Conservation (phyloP, 2,888 invertebrate genomes). For the Hecatera dysodea region DNA sequence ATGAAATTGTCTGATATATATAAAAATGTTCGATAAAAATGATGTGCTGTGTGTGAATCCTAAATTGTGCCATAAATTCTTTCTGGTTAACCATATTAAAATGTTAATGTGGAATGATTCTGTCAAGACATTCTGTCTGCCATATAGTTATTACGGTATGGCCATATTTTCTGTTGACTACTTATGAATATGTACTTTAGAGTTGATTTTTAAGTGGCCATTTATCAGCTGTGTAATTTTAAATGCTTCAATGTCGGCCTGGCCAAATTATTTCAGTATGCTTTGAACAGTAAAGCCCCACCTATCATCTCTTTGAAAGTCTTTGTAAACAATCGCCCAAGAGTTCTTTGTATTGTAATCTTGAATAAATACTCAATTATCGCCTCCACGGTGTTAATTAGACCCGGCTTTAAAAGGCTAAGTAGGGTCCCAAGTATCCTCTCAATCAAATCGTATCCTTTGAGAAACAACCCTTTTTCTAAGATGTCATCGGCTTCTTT, state of each 20-base stretch:
- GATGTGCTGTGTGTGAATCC: slow-evolving; percentile 42
- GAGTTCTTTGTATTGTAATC: slow-evolving; percentile 57
- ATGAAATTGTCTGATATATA: slow-evolving; percentile 44
- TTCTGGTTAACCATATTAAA: slow-evolving; percentile 14
- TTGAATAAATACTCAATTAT: slow-evolving; percentile 76
- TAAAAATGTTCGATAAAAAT: slow-evolving; percentile 40
- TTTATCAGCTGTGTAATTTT: slow-evolving; percentile 4
- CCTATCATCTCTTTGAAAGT: slow-evolving; percentile 14
- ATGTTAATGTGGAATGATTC: slow-evolving; percentile 9
- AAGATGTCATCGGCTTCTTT: slow-evolving; percentile 84
- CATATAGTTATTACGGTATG: slow-evolving; percentile 6
- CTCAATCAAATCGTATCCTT: slow-evolving; percentile 80
- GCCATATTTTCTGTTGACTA: neutral
- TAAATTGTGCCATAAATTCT: slow-evolving; percentile 43
- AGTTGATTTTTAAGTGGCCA: slow-evolving; percentile 1
- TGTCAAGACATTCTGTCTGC: slow-evolving; percentile 4
- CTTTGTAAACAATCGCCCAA: slow-evolving; percentile 55
- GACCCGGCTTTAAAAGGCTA: slow-evolving; percentile 79
- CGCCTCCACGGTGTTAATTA: slow-evolving; percentile 80
- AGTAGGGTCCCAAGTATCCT: slow-evolving; percentile 77
- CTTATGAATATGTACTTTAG: neutral
- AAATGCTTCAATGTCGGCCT: neutral
- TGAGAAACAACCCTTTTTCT: slow-evolving; percentile 82
- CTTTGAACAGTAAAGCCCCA: neutral
- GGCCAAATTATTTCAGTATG: neutral